These are phyloP conservation scores for Vanessa cardui DNA, from an alignment of 2,888 invertebrate genomes.

Conservation along the genomic window DNA sequence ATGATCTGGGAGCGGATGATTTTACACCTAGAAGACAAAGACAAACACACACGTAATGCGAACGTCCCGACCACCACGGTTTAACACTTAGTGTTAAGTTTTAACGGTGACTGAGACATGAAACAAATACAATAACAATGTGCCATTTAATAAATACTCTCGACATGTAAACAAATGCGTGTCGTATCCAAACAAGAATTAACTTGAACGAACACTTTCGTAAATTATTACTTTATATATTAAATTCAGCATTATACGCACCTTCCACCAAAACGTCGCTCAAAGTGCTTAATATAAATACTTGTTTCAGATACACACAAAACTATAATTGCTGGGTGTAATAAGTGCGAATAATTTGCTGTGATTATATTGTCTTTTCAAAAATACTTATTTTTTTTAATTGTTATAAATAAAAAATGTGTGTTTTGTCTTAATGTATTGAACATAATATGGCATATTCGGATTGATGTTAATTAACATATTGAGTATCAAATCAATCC, in stretches of 20 bases:
- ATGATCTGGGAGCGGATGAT: constrained; percentile 82
- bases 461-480: background rate
- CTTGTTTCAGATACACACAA: constrained; percentile 32
- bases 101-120: constrained; percentile 31
- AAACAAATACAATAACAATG: constrained; percentile 28
- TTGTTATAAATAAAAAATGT: constrained; percentile 13
- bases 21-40: constrained; percentile 80
- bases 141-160: constrained; percentile 19
- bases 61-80: constrained; percentile 62
- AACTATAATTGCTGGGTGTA: constrained; percentile 20
- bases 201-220: background rate
- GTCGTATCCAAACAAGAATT: constrained; percentile 21
- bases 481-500: background rate
- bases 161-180: constrained; percentile 6
- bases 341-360: constrained; percentile 31
- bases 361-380: constrained; percentile 16
- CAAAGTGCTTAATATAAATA: constrained; percentile 6
- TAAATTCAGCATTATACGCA: background rate
- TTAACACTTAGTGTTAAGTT: constrained; percentile 33
- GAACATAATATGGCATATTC: constrained; percentile 16
- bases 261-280: background rate
- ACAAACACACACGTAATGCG: constrained; percentile 72
- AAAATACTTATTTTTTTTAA: constrained; percentile 3
- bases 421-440: constrained; percentile 35
- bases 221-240: background rate